Conservation (phyloP, 2,888 invertebrate species). For the Drosophila mulleri region DNA sequence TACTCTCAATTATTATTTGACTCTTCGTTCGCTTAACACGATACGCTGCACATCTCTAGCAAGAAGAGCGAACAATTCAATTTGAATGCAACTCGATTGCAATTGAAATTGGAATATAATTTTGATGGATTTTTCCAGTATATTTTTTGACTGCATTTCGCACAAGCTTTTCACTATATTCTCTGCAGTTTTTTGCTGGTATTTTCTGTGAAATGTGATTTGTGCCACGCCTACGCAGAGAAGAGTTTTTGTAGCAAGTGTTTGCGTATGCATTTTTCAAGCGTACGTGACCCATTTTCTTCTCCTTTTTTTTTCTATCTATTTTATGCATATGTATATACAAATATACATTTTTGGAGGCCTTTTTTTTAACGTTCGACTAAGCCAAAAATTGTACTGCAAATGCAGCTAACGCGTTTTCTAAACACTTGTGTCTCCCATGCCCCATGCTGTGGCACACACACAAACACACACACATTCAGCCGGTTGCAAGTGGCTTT, state of each 20-base stretch:
- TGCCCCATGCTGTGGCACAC: conserved; percentile 18
- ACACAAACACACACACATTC: conserved; percentile 1
- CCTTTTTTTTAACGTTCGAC: conserved; percentile 23
- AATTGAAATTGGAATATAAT: conserved; percentile 62
- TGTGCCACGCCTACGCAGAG: conserved; percentile 47
- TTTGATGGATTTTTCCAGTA: conserved; percentile 62
- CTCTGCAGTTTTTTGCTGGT: conserved; percentile 17
- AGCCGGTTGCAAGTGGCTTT: conserved; percentile 35
- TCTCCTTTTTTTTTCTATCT: not conserved
- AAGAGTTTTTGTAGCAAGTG: conserved; percentile 42
- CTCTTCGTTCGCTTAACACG: not conserved
- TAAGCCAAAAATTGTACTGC: conserved; percentile 64
- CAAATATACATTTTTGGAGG: conserved; percentile 18
- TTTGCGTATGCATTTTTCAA: conserved; percentile 63
- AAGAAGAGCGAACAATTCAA: conserved; percentile 28
- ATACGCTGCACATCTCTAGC: not conserved
- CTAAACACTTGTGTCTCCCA: conserved; percentile 34
- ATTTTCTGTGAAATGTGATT: conserved; percentile 28
- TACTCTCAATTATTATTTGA: not conserved
- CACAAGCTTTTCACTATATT: not conserved
- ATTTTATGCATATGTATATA: not conserved
- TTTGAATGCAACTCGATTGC: conserved; percentile 48
- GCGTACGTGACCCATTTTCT: conserved; percentile 63
- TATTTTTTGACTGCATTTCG: conserved; percentile 37
- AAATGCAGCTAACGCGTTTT: conserved; percentile 59